phyloP scores from a whole-genome alignment of 2,888 invertebrate genomes.

The Coelopa pilipes region DNA sequence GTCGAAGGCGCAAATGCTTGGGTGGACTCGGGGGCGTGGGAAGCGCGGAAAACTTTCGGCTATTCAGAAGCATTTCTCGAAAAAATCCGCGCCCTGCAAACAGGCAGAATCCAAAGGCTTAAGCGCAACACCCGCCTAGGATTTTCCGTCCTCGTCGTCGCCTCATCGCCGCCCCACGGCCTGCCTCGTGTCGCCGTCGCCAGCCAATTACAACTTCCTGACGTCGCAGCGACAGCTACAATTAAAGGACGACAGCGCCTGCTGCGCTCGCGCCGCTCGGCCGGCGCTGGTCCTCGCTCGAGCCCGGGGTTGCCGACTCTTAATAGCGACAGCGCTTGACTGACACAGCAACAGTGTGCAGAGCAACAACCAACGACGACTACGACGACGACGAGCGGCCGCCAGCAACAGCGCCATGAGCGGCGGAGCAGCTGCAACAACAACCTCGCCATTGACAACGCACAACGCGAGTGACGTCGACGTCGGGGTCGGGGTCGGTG shows the following conservation, averaged over 20 bases:
- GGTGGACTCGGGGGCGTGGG: too few relatives aligned
- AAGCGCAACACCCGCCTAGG: too few relatives aligned
- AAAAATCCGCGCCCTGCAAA: too few relatives aligned
- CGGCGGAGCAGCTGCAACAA: neutral
- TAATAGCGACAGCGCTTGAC: too few relatives aligned
- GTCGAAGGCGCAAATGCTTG: neutral
- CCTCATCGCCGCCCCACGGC: neutral
- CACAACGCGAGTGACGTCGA: neutral
- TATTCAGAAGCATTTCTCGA: too few relatives aligned
- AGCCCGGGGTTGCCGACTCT: neutral
- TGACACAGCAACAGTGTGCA: too few relatives aligned
- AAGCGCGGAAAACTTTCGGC: too few relatives aligned
- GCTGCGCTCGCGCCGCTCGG: neutral
- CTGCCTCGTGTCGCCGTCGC: neutral
- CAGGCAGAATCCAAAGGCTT: too few relatives aligned
- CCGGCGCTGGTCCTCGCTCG: neutral
- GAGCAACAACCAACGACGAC: neutral
- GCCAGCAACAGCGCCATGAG: too few relatives aligned
- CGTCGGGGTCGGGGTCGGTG: neutral
- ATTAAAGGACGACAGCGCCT: slow-evolving; percentile 11
- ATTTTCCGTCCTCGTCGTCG: neutral
- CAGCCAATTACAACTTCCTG: neutral
- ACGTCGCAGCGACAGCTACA: slow-evolving; percentile 6
- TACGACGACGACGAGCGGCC: too few relatives aligned
- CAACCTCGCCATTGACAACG: neutral